Evolutionary conservation across 2,888 invertebrate genomes (phyloP), one percentile per base, ranked within the genome.

Genomic region (Entomobrya multifasciata): DNA sequence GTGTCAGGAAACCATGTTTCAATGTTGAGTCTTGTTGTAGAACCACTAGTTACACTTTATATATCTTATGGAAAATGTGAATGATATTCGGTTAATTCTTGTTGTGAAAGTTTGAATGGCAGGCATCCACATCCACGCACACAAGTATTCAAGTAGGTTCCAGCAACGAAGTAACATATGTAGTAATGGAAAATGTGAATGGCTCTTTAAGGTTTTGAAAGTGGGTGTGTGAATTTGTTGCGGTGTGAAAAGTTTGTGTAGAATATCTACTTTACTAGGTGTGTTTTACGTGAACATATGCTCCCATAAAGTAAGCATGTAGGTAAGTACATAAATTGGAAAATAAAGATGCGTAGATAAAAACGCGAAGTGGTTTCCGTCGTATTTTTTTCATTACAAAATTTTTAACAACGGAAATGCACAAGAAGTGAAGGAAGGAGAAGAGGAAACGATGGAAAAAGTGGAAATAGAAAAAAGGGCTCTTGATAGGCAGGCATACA

Each of bases 291-390:
- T 36, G 36, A 36, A 36, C 8, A 36, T 36, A 36, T 36, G 36
- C 8, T 6, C 5, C 36, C 8, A 36, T 36, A 36, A 4, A 36
- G 36, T 36, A 36, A 6, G 8, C 36, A 36, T 4, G 36, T 36
- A 36, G 8, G 8, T 36, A 36, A 4, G 5, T 36, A 36, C 8
- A 36, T 36, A 36, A 36, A 36, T 36, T 6, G 36, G 8, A 8
- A 36, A 36, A 36, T 36, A 36, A n/a, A n/a, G 36, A 36, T 36
- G 36, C 8, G 36, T 36, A 36, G 36, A 36, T 36, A 36, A 36
- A 36, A 62, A 62, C 36, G 30, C n/a, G n/a, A 62, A 62, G 62
- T 62, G 62, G 62, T 30, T 62, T 62, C 62, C 62, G 62, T 62
- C 62, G 17, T 62, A 36, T 62, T 30, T 62, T 36, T 62, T 62